Conservation (phyloP, 92 coral and sea anemone species). For the Desmophyllum pertusum region DNA sequence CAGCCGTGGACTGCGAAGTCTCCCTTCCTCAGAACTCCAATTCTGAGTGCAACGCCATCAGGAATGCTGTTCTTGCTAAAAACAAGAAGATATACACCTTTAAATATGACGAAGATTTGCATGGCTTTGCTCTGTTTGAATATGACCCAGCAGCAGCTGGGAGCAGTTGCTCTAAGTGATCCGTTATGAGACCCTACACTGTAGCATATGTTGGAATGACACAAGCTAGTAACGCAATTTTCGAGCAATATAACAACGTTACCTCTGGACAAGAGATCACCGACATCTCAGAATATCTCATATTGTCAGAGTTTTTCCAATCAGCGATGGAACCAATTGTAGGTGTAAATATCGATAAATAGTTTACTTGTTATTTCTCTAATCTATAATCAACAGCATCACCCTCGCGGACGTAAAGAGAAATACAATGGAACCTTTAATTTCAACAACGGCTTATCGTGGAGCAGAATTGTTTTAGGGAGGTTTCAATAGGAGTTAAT, state of each 20-base stretch:
- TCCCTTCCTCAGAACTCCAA: constrained; percentile 37
- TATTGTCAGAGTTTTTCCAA: constrained; percentile 16
- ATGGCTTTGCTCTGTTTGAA: constrained; percentile 28
- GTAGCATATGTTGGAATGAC: not conserved
- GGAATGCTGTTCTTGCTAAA: constrained; percentile 7
- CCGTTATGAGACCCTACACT: constrained; percentile 13
- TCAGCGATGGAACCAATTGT: constrained; percentile 15
- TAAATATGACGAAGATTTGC: not conserved
- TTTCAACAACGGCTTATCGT: no score
- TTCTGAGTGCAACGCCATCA: not conserved
- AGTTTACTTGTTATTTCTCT: no score
- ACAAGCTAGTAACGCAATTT: not conserved
- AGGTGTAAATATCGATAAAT: constrained; percentile 18
- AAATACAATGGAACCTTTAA: no score
- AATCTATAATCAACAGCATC: not conserved
- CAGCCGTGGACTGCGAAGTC: constrained; percentile 18
- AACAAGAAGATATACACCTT: constrained; percentile 10
- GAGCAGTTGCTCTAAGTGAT: not conserved
- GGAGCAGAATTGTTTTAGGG: no score
- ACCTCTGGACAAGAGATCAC: constrained; percentile 15
- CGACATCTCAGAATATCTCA: constrained; percentile 11
- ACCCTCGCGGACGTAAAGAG: no score
- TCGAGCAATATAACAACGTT: not conserved
- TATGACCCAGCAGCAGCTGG: constrained; percentile 26
- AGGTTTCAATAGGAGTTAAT: no score